A percentile compares a stretch with the other conserved stretches of the same genome.
phyloP scores from a whole-genome alignment of 1,140 invertebrate genomes.

The Macrosteles quadrilineatus region DNA sequence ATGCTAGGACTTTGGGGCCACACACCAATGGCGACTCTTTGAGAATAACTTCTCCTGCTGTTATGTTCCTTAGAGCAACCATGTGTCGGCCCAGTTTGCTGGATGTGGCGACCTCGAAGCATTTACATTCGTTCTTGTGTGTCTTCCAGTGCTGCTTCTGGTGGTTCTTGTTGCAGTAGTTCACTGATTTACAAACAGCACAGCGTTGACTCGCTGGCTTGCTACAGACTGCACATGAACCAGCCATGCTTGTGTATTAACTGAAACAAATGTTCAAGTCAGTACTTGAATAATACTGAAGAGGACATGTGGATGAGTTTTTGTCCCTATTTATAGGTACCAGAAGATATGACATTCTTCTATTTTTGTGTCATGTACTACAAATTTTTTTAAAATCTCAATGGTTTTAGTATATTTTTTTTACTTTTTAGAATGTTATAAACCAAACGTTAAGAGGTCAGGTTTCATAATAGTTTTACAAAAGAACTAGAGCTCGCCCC shows the following conservation, averaged over 20 bases:
- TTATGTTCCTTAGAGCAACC: conserved; percentile 59
- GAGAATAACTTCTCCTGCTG: conserved; percentile 61
- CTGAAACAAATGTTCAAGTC: neutral
- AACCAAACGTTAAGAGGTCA: no score
- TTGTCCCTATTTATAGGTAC: no score
- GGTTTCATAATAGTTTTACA: no score
- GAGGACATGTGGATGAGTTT: no score
- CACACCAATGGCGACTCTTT: conserved; percentile 59
- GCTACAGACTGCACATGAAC: conserved; percentile 30
- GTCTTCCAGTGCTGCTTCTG: conserved; percentile 67
- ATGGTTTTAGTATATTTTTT: no score
- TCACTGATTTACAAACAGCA: conserved; percentile 61
- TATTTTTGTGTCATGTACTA: no score
- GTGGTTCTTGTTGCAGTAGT: conserved; percentile 69
- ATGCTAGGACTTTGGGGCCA: conserved; percentile 57
- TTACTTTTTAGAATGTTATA: no score
- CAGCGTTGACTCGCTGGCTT: conserved; percentile 51
- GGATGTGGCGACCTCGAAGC: conserved; percentile 35
- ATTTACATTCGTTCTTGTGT: conserved; percentile 63
- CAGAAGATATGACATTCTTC: no score
- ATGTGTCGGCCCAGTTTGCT: conserved; percentile 61
- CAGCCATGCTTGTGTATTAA: neutral
- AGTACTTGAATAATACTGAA: neutral
- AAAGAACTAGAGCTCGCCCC: no score
- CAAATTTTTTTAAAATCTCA: no score